Conservation (phyloP, 2,797 vertebrate genomes). For the Danio choprae region DNA sequence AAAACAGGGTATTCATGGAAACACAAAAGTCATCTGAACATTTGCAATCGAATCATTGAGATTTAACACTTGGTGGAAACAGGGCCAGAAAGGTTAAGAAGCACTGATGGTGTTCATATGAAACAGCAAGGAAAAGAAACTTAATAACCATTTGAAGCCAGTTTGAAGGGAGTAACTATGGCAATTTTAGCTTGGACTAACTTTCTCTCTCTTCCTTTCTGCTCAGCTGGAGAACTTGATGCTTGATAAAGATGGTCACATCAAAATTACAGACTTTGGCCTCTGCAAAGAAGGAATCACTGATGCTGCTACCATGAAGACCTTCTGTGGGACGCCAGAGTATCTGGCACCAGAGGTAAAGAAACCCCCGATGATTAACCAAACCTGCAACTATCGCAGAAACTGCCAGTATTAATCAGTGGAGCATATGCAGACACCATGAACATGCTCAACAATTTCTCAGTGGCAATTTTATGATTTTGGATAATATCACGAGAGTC, state of each 20-base stretch:
- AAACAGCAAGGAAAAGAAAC: not conserved
- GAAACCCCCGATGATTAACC: constrained; percentile 21
- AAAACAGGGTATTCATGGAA: no score
- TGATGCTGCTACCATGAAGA: constrained; percentile 97
- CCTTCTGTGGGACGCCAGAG: constrained; percentile 96
- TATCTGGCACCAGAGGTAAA: constrained; percentile 95
- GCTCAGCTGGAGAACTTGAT: constrained; percentile 95
- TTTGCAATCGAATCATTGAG: no score
- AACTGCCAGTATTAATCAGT: constrained; percentile 3
- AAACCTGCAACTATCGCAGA: not conserved
- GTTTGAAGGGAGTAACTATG: not conserved
- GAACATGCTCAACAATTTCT: not conserved
- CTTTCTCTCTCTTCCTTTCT: constrained; percentile 6
- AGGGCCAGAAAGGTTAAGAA: no score
- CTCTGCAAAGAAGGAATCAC: constrained; percentile 99
- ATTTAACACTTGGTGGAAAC: no score
- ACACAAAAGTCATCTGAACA: no score
- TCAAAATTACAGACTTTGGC: constrained; percentile 98
- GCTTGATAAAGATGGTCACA: constrained; percentile 97
- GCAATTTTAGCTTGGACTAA: not conserved
- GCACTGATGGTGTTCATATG: not conserved
- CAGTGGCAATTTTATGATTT: not conserved
- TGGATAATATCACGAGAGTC: not conserved
- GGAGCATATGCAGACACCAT: constrained; percentile 22
- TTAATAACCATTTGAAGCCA: not conserved